Percentiles rank a stretch among this genome's conserved stretches.
These are phyloP conservation scores for Gallirallus australis DNA, from an alignment of 2,797 vertebrate species.

Conservation along the genomic window DNA sequence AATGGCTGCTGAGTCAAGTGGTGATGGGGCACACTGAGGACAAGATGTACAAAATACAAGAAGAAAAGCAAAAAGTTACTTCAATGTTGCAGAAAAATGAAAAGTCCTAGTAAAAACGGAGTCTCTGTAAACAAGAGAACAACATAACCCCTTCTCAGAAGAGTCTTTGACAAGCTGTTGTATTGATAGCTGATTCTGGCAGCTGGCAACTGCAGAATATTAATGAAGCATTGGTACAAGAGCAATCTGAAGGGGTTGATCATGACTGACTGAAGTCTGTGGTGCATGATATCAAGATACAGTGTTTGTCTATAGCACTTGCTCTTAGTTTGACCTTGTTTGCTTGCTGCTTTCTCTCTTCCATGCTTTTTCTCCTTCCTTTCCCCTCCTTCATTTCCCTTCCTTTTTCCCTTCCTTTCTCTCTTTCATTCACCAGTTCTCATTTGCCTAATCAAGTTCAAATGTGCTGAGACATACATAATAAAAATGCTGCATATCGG, in stretches of 20 bases:
- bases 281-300: slow-evolving; percentile 15
- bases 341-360: not conserved
- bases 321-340: slow-evolving; percentile 41
- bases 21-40: not conserved
- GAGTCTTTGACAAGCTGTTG: slow-evolving; percentile 27
- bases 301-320: slow-evolving; percentile 25
- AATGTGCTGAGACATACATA: not conserved
- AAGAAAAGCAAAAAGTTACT: not conserved
- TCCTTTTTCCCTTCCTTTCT: not conserved
- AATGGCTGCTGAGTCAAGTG: not conserved
- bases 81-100: not conserved
- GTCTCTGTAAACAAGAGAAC: not conserved
- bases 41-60: not conserved
- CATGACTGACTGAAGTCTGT: not conserved
- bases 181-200: slow-evolving; percentile 12
- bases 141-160: slow-evolving; percentile 13
- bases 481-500: not conserved
- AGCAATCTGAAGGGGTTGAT: slow-evolving; percentile 21
- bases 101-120: not conserved
- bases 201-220: slow-evolving; percentile 28
- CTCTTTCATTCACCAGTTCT: not conserved
- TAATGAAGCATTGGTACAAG: slow-evolving; percentile 30
- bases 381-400: not conserved
- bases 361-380: not conserved
- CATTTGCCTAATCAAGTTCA: not conserved